Percentiles rank a stretch among this genome's conserved stretches.
Evolutionary conservation across 1,140 invertebrate species (phyloP).

Genomic region (Macrobrachium nipponense): DNA sequence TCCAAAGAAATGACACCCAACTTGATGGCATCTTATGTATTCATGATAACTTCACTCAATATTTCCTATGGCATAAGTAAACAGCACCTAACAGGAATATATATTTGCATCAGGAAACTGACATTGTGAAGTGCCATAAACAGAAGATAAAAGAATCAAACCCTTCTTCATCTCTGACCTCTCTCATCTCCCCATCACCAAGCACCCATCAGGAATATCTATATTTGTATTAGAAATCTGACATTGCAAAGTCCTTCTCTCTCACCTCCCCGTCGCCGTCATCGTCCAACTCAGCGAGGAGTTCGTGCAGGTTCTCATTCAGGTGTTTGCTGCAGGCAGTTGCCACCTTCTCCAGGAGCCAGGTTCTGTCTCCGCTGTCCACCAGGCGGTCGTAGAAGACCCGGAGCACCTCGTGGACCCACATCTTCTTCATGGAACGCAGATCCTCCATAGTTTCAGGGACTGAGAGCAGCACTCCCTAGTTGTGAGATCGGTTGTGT

Average conservation of each 20-base stretch:
- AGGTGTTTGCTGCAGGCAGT: constrained; percentile 70
- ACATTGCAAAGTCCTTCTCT: background rate
- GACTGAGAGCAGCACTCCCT: constrained; percentile 91
- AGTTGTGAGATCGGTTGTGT: constrained; percentile 64
- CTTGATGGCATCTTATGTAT: too few relatives aligned
- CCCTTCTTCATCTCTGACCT: too few relatives aligned
- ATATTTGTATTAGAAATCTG: too few relatives aligned
- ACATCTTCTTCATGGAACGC: constrained; percentile 89
- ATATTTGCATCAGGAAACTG: too few relatives aligned
- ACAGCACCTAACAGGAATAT: too few relatives aligned
- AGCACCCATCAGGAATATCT: too few relatives aligned
- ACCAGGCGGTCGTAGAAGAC: constrained; percentile 95
- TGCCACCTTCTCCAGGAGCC: constrained; percentile 78
- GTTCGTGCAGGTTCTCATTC: constrained; percentile 72
- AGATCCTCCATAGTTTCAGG: constrained; percentile 91
- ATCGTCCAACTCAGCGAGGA: constrained; percentile 72
- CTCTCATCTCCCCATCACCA: too few relatives aligned
- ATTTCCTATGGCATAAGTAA: too few relatives aligned
- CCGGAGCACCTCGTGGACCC: constrained; percentile 93
- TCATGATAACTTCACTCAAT: too few relatives aligned
- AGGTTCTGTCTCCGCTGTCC: constrained; percentile 83
- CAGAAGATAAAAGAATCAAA: too few relatives aligned
- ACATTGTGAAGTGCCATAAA: too few relatives aligned
- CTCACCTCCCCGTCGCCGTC: constrained; percentile 70
- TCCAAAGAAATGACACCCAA: too few relatives aligned